A percentile compares a stretch with the other conserved stretches of the same genome.
Evolutionary conservation across 2,888 invertebrate genomes (phyloP).

Genomic region (Hydriomena furcata): DNA sequence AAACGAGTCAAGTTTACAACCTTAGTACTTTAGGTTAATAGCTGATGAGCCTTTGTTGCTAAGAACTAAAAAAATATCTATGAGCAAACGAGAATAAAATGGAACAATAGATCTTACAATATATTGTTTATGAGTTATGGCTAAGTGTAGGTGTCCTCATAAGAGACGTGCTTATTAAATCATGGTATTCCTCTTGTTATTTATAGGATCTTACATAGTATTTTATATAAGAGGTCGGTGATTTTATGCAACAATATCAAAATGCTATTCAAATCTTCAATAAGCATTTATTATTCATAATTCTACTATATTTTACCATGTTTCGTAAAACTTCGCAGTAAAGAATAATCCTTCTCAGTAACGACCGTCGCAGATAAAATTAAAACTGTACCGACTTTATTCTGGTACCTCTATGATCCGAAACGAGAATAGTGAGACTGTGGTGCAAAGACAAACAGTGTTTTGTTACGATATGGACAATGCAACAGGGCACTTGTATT

Average conservation of each 20-base stretch:
- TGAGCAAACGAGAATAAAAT: slow-evolving; percentile 48
- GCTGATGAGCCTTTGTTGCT: slow-evolving; percentile 38
- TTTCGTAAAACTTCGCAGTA: no score
- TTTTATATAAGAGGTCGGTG: slow-evolving; percentile 23
- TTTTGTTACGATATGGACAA: no score
- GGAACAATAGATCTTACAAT: slow-evolving; percentile 51
- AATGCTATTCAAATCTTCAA: not conserved
- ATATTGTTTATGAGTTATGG: slow-evolving; percentile 46
- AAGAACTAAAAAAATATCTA: slow-evolving; percentile 38
- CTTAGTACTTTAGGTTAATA: slow-evolving; percentile 35
- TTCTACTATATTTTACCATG: no score
- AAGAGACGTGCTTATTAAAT: slow-evolving; percentile 38
- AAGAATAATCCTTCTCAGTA: no score
- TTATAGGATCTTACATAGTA: slow-evolving; percentile 35
- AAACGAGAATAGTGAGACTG: no score
- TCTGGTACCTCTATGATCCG: no score
- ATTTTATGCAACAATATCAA: slow-evolving; percentile 4
- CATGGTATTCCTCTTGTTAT: slow-evolving; percentile 32
- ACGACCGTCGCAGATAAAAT: not conserved
- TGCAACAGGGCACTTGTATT: not conserved
- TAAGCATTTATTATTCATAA: no score
- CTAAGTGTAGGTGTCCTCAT: slow-evolving; percentile 37
- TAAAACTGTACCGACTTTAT: not conserved
- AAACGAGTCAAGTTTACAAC: slow-evolving; percentile 32
- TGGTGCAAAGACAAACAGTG: no score